phyloP scores from a whole-genome alignment of 2,888 invertebrate genomes.

The Hirtodrosophila trivittata region DNA sequence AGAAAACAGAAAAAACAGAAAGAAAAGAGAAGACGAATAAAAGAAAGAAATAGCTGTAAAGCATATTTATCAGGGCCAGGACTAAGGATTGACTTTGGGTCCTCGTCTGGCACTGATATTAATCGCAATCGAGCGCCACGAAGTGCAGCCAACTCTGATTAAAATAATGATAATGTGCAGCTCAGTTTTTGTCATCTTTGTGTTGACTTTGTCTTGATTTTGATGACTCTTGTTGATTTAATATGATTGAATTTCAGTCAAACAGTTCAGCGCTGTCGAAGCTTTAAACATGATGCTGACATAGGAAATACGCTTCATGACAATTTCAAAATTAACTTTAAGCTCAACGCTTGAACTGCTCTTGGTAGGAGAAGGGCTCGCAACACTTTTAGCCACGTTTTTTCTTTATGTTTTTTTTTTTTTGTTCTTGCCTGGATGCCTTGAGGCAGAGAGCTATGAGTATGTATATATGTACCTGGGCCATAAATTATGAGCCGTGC shows the following conservation, averaged over 20 bases:
- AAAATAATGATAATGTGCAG: slow-evolving; percentile 59
- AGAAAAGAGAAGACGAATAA: background rate
- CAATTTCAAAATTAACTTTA: slow-evolving; percentile 11
- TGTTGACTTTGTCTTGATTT: slow-evolving; percentile 28
- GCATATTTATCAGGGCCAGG: slow-evolving; percentile 35
- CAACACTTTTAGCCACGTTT: slow-evolving; percentile 3
- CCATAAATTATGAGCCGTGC: slow-evolving; percentile 63
- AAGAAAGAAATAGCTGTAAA: slow-evolving; percentile 18
- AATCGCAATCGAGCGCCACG: slow-evolving; percentile 47
- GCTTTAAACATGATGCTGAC: slow-evolving; percentile 56
- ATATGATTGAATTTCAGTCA: slow-evolving; percentile 54
- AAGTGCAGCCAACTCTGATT: slow-evolving; percentile 56
- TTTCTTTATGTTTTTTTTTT: slow-evolving; percentile 7
- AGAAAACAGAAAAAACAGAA: background rate
- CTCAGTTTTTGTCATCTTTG: slow-evolving; percentile 27
- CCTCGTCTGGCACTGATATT: slow-evolving; percentile 44
- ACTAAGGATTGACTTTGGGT: background rate
- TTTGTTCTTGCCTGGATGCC: slow-evolving; percentile 25
- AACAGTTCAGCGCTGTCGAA: background rate
- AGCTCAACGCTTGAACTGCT: slow-evolving; percentile 6
- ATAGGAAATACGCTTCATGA: slow-evolving; percentile 38
- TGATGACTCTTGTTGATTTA: slow-evolving; percentile 41
- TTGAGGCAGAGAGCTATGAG: slow-evolving; percentile 29
- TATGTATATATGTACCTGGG: slow-evolving; percentile 32
- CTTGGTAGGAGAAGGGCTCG: slow-evolving; percentile 12